Evolutionary conservation across 2,797 vertebrate genomes (phyloP), one percentile per base, ranked within the genome.

Genomic region (Distichodus sexfasciatus): DNA sequence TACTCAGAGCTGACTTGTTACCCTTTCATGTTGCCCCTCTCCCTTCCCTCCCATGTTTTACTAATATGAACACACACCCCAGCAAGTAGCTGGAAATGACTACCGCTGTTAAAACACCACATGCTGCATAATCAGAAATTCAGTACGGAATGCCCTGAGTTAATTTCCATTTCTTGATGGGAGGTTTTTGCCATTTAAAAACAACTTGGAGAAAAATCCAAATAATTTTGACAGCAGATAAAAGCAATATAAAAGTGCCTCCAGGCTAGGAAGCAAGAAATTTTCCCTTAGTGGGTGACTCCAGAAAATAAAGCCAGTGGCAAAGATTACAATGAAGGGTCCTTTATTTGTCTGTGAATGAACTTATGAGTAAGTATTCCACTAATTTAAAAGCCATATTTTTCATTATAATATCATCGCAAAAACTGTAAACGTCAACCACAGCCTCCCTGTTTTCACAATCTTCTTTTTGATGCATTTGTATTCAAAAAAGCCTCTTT

Each of bases 131-230:
- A 38, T 31, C 41, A 12, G 43, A 40, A 17, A 19, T 28, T 66
- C 23, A 66, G n/a, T 28, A 60, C 3, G 8, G n/a, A 35, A 41
- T 2, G 9, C 3, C 14, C 28, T 28, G n/a, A 15, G 23, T 57
- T 9, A 5, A 17, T 12, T 35, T 35, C 3, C n/a, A 28, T 44
- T 6, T 38, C 23, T 12, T 33, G 29, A 64, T 28, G 40, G 62
- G 46, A 41, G 48, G 38, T 50, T 69, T 65, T 29, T 48, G 71
- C 76, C 63, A 71, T 74, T 61, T 69, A 47, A 69, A 78, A 41
- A n/a, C n/a, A n/a, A n/a, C n/a, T n/a, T n/a, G n/a, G n/a, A n/a
- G n/a, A n/a, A n/a, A n/a, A n/a, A n/a, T n/a, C n/a, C n/a, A n/a
- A n/a, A 43, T 63, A 59, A 74, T 64, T 48, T 40, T 65, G 59